Percentiles rank a stretch among this genome's conserved stretches.
Evolutionary conservation across 1,140 invertebrate species (phyloP).

Genomic region (Trachymyrmex cornetzi): DNA sequence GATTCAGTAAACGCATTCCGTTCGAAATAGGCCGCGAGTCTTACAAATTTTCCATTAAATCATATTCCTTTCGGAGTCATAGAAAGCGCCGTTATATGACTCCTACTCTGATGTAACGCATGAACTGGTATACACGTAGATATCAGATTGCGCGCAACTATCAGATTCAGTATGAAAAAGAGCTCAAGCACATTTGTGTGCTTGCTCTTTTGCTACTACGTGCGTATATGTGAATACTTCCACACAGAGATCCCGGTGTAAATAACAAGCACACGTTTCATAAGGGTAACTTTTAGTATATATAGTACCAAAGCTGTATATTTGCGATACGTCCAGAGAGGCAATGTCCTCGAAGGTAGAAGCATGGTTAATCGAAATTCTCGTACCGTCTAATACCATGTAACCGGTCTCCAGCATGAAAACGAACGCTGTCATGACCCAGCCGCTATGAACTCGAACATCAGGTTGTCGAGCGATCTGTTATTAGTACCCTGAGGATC

Average conservation of each 20-base stretch:
- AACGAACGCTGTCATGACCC: slow-evolving; percentile 51
- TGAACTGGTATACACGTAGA: neutral
- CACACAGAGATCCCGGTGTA: neutral
- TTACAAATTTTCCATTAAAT: slow-evolving; percentile 23
- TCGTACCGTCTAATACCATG: slow-evolving; percentile 66
- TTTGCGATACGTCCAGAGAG: slow-evolving; percentile 31
- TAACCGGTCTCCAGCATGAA: slow-evolving; percentile 55
- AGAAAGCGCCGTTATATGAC: neutral
- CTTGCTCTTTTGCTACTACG: neutral
- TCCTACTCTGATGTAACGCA: slow-evolving; percentile 3
- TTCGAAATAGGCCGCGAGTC: neutral
- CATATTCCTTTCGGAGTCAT: neutral
- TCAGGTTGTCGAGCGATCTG: slow-evolving; percentile 23
- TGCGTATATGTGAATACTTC: neutral
- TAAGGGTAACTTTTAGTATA: slow-evolving; percentile 58
- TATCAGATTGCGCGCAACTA: slow-evolving; percentile 21
- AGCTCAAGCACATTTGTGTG: neutral
- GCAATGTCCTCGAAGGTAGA: slow-evolving; percentile 30
- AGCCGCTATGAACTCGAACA: slow-evolving; percentile 56
- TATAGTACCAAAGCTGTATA: slow-evolving; percentile 31
- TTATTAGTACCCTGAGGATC: slow-evolving; percentile 53
- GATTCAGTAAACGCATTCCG: neutral
- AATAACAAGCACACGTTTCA: slow-evolving; percentile 30
- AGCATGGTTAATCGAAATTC: slow-evolving; percentile 73
- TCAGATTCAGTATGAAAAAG: slow-evolving; percentile 19